Percentiles rank a stretch among this genome's conserved stretches.
Evolutionary conservation across 2,797 vertebrate genomes (phyloP).

Genomic region (Crax fasciolata): DNA sequence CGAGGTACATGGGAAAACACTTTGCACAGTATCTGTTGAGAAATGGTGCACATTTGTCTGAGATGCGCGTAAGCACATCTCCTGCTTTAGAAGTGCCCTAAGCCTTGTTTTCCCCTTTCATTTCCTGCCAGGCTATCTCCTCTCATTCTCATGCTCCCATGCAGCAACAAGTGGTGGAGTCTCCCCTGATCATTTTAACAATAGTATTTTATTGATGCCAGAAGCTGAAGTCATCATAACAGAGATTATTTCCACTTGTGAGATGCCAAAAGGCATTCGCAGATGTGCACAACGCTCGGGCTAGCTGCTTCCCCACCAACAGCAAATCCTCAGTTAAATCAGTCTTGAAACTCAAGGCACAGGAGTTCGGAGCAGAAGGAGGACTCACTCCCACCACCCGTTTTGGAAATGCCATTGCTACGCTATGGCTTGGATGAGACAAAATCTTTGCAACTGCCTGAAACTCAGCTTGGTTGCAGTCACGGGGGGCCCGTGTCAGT

Average conservation of each 20-base stretch:
- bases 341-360: not conserved
- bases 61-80: not conserved
- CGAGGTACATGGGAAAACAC: not conserved
- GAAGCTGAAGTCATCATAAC: not conserved
- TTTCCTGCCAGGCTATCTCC: not conserved
- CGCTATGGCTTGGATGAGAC: not conserved
- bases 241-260: not conserved
- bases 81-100: not conserved
- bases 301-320: not conserved
- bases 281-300: not conserved
- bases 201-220: not conserved
- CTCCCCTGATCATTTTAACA: not conserved
- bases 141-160: not conserved
- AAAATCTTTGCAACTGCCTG: not conserved
- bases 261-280: not conserved
- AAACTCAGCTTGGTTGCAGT: not conserved
- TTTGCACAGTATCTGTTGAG: not conserved
- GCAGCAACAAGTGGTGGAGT: not conserved
- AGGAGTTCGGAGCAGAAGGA: not conserved
- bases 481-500: rapidly evolving
- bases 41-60: not conserved
- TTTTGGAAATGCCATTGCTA: not conserved
- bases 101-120: not conserved
- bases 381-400: rapidly evolving
- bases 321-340: not conserved